phyloP scores from a whole-genome alignment of 2,113 vertebrate genomes.

The Chlorocebus sabaeus region DNA sequence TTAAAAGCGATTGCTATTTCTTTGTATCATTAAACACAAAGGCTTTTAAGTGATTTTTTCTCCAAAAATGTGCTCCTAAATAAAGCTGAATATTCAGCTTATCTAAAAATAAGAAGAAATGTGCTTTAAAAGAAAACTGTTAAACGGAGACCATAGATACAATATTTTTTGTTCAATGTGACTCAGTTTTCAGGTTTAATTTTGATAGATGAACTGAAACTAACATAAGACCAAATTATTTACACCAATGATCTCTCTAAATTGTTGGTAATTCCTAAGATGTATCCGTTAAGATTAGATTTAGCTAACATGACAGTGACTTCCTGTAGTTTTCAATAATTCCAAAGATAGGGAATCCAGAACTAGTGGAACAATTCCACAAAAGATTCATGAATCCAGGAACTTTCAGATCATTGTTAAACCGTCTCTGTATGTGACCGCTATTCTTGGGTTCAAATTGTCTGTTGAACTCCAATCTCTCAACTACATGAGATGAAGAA shows the following conservation, averaged over 20 bases:
- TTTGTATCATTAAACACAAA: slow-evolving; percentile 49
- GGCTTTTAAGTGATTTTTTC: slow-evolving; percentile 36
- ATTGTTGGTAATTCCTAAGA: background rate
- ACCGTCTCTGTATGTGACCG: fast-evolving
- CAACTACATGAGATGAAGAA: background rate
- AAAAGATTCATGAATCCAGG: background rate
- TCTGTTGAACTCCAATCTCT: background rate
- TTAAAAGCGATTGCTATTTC: slow-evolving; percentile 33
- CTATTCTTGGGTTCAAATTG: background rate
- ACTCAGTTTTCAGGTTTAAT: background rate
- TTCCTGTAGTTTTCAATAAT: background rate
- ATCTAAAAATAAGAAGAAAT: background rate
- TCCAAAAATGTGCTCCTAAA: background rate
- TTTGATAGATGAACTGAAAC: background rate
- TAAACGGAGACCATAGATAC: background rate
- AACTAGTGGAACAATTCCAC: background rate
- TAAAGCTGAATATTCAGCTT: slow-evolving; percentile 39
- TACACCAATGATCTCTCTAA: background rate
- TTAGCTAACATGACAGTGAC: background rate
- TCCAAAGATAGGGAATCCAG: background rate
- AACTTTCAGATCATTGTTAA: background rate
- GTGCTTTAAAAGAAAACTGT: slow-evolving; percentile 3
- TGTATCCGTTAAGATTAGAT: background rate
- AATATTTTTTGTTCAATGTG: background rate
- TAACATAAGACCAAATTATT: background rate